A percentile compares a stretch with the other conserved stretches of the same genome.
Evolutionary conservation across 2,113 vertebrate genomes (phyloP).

Genomic region (Prunella fulvescens): DNA sequence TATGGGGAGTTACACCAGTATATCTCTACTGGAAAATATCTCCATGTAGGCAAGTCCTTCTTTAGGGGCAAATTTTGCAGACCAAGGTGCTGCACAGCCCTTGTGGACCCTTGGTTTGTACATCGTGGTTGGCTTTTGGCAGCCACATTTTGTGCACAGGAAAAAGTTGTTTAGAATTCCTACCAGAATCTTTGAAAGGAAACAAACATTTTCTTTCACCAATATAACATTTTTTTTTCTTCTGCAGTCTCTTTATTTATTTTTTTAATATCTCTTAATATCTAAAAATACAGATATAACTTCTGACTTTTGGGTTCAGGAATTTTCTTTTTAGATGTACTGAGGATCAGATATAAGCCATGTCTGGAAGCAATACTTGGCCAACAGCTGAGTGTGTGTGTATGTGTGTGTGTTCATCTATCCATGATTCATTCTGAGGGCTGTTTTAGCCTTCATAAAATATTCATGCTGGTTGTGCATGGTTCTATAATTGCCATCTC

Average conservation of each 20-base stretch:
- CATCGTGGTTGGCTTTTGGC: neutral
- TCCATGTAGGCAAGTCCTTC: neutral
- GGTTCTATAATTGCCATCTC: slow-evolving; percentile 99
- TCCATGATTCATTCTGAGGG: slow-evolving; percentile 87
- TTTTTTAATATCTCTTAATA: slow-evolving; percentile 28
- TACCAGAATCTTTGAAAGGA: neutral
- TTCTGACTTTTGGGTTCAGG: slow-evolving; percentile 45
- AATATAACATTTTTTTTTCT: neutral
- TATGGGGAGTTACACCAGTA: slow-evolving; percentile 13
- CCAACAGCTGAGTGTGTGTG: slow-evolving; percentile 59
- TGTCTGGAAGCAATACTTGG: slow-evolving; percentile 71
- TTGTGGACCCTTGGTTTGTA: neutral
- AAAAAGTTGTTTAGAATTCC: slow-evolving; percentile 30
- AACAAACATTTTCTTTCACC: neutral
- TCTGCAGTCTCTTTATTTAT: neutral
- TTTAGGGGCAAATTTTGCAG: neutral
- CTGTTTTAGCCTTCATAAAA: slow-evolving; percentile 90
- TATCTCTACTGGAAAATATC: slow-evolving; percentile 11
- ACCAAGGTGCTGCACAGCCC: neutral
- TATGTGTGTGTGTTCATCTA: slow-evolving; percentile 73
- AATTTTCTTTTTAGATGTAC: slow-evolving; percentile 49
- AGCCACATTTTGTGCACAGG: neutral
- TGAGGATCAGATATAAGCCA: slow-evolving; percentile 62
- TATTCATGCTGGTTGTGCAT: slow-evolving; percentile 93
- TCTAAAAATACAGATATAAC: slow-evolving; percentile 8